Conservation (phyloP, 2,888 invertebrate genomes). For the Teinopalpus imperialis region DNA sequence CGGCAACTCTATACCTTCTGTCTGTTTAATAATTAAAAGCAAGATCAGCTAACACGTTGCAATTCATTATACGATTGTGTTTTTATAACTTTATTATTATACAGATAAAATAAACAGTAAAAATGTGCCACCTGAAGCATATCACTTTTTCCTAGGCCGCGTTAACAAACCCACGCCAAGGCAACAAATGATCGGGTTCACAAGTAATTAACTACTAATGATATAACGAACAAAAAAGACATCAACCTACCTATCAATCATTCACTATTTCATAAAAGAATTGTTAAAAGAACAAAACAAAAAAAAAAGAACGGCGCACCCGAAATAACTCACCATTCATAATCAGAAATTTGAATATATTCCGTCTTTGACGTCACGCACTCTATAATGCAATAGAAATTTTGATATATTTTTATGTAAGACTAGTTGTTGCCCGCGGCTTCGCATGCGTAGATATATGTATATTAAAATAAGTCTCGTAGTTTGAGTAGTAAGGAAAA, state of each 20-base stretch:
- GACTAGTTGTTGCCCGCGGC: too few species aligned
- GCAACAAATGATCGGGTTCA: constrained; percentile 71
- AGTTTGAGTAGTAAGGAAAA: too few species aligned
- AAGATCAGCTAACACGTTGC: background rate
- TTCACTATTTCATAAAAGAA: constrained; percentile 53
- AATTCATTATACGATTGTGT: constrained; percentile 1
- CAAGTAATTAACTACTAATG: constrained; percentile 77
- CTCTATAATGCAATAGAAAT: constrained; percentile 32
- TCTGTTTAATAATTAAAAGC: background rate
- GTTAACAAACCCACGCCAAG: constrained; percentile 34
- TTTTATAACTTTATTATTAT: constrained; percentile 6
- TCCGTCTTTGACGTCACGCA: constrained; percentile 43
- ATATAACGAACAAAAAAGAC: constrained; percentile 71
- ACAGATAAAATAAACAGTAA: constrained; percentile 26
- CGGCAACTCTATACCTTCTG: too few species aligned
- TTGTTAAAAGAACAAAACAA: constrained; percentile 40
- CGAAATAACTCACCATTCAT: constrained; percentile 51
- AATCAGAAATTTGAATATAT: constrained; percentile 69
- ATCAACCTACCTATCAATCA: constrained; percentile 73
- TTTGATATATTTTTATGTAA: too few species aligned
- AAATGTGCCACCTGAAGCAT: constrained; percentile 38
- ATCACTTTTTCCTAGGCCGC: constrained; percentile 33
- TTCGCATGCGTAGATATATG: too few species aligned
- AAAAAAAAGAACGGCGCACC: constrained; percentile 38
- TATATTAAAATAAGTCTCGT: too few species aligned